Percentiles rank a stretch among this genome's conserved stretches.
phyloP scores from a whole-genome alignment of 2,888 invertebrate genomes.

The Ornithoptera alexandrae region DNA sequence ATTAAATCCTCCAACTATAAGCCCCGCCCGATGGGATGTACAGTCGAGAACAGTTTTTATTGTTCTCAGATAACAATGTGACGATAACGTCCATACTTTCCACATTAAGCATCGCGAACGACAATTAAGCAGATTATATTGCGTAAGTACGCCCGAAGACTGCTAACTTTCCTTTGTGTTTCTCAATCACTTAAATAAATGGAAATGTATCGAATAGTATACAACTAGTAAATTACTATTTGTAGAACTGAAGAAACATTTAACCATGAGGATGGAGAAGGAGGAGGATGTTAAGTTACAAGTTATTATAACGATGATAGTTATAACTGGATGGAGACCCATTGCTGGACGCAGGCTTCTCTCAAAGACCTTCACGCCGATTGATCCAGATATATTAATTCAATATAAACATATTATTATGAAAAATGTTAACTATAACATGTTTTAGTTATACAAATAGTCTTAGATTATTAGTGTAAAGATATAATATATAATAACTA shows the following conservation, averaged over 20 bases:
- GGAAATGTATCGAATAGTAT: not conserved
- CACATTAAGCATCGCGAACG: slow-evolving; percentile 18
- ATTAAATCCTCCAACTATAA: not conserved
- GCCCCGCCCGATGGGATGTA: not conserved
- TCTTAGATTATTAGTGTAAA: no score
- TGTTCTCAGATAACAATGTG: slow-evolving; percentile 6
- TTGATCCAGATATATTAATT: no score
- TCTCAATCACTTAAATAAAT: slow-evolving; percentile 8
- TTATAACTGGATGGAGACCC: no score
- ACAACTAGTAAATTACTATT: not conserved
- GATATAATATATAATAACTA: no score
- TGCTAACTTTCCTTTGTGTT: slow-evolving; percentile 11
- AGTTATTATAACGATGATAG: no score
- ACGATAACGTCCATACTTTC: slow-evolving; percentile 21
- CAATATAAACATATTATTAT: no score
- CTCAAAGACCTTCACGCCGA: no score
- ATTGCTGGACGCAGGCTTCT: no score
- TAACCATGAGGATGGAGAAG: no score
- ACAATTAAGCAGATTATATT: slow-evolving; percentile 23
- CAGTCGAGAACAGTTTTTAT: slow-evolving; percentile 8
- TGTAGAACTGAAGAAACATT: not conserved
- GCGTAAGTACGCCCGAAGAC: slow-evolving; percentile 14
- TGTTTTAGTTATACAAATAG: no score
- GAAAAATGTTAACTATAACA: no score
- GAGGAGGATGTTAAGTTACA: no score